Base-by-base conservation (phyloP, 2,113 vertebrate species). In the Otus sunia region DNA sequence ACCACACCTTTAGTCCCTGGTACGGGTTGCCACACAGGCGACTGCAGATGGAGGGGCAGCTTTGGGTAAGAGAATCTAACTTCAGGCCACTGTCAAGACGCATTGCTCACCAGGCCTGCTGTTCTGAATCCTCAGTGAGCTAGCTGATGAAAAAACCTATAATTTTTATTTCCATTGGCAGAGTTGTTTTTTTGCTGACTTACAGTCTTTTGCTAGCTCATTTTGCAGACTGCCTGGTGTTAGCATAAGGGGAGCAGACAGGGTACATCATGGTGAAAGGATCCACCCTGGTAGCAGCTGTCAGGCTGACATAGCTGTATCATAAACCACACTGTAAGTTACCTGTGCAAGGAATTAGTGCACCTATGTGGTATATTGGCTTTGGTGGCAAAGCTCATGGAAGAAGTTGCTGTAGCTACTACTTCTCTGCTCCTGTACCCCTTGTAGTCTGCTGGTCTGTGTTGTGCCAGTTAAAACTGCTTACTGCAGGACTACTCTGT, bases 191-290 rank as follows among this genome's bases (percentile, higher is more conserved):
- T 71, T 77, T 78, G 45, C 52, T 37, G 13, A 11, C 10, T 79
- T 90, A 27, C 53, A 0, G 0, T 29, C 30, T 34, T 52, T 2
- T 39, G 34, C 8, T 5, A 15, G 4, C n/a, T 92, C 10, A 16
- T 63, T 85, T 76, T 88, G 58, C 63, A 43, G 71, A 18, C 60
- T 50, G 29, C 39, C 3, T 7, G 5, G 15, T 72, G 39, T 73
- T 80, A 59, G 84, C 49, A 27, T 29, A 85, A 75, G 49, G 69
- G 80, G 47, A 84, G 80, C 0, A 64, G 82, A 73, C 68, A 17
- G n/a, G 15, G 16, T 62, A 58, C 0, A 1, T 72, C 34, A n/a
- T 36, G 37, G 19, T 50, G 62, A 63, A 22, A 0, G 1, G 55
- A 87, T 75, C 86, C 39, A 22, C 80, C 64, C 52, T 85, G 52